Evolutionary conservation across 2,888 invertebrate genomes (phyloP), one percentile per base, ranked within the genome.

Genomic region (Sisyra terminalis): DNA sequence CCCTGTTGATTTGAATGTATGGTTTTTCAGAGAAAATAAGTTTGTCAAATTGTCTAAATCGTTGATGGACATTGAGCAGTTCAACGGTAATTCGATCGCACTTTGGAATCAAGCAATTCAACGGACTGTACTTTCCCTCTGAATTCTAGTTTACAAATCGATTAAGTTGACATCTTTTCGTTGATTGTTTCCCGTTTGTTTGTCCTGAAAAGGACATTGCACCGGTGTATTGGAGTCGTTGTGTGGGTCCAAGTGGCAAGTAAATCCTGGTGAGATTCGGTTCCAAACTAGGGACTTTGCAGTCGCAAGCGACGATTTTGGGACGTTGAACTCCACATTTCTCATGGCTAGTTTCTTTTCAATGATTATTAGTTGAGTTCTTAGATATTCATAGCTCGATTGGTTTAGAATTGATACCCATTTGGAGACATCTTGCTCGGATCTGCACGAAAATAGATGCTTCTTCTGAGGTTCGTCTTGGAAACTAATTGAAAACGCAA

Each of bases 401-500:
- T 70, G 67, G 50, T 75, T 70, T 41, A 83, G 57, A 36, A 73
- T 73, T 45, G 69, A 64, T 6, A 83, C 75, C 84, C 83, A 83
- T 46, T 75, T 72, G 42, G 74, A 70, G 2, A 79, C 77, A 60
- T 78, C 76, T 36, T 69, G 67, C 55, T 82, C 79, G 39, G 79
- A 75, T 38, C 78, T 67, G 29, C 78, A 78, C 34, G 78, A 75
- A 53, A 83, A 75, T 43, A 82, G 58, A 55, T 83, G 81, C 38
- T 75, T 70, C 51, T 74, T 75, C 35, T 77, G 75, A 11, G 73
- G 70, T 54, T 78, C 80, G 51, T 73, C 71, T 47, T 65, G 70
- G 54, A 78, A 78, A 46, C 73, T 71, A 57, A 85, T 70, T 35
- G 80, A 81, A 63, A 85, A 84, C 29, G 81, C 78, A 60, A 83